Base-by-base conservation (phyloP, 2,113 vertebrate genomes). In the Epinephelus lanceolatus region DNA sequence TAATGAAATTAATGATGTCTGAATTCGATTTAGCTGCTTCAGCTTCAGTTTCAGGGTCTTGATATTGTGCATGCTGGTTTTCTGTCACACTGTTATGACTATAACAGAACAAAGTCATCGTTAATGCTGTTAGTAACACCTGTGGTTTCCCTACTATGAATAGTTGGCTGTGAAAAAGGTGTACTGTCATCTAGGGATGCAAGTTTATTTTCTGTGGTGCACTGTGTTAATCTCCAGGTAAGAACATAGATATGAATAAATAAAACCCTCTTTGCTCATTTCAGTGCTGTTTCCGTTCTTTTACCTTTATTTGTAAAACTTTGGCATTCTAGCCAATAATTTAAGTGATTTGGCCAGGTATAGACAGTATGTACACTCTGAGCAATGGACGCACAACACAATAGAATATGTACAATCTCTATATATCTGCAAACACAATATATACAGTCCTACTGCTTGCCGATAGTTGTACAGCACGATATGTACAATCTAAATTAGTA, bases 231-330 rank as follows among this genome's bases (percentile, higher is more conserved):
- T 61, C 4, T 17, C 11, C 52, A 5, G n/a, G 5, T 69, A 70
- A 19, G 7, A 13, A 12, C 18, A 69, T 45, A 13, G 49, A 14
- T 11, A 66, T 6, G 10, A 42, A 21, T 49, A 12, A 10, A 68
- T 15, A 47, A 23, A 30, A 30, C 19, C 11, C 5, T 12, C 33
- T 27, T 3, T 3, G 14, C 23, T 30, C 25, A 66, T 66, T 53
- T 57, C 45, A 45, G 3, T 15, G 17, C 15, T 3, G 12, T 80
- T 73, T 85, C 49, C 1, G 0, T 83, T 55, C 0, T 78, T 75
- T 88, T 84, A 27, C 6, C 75, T 92, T 93, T 92, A 94, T 94
- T 93, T 90, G 89, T 76, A 94, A 94, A 94, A 93, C 71, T 78
- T 90, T 91, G 89, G 90, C 89, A 86, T 86, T 83, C 69, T 73